A percentile compares a stretch with the other conserved stretches of the same genome.
These are phyloP conservation scores for Ophion obscuratus DNA, from an alignment of 2,888 invertebrate genomes.

Conservation along the genomic window DNA sequence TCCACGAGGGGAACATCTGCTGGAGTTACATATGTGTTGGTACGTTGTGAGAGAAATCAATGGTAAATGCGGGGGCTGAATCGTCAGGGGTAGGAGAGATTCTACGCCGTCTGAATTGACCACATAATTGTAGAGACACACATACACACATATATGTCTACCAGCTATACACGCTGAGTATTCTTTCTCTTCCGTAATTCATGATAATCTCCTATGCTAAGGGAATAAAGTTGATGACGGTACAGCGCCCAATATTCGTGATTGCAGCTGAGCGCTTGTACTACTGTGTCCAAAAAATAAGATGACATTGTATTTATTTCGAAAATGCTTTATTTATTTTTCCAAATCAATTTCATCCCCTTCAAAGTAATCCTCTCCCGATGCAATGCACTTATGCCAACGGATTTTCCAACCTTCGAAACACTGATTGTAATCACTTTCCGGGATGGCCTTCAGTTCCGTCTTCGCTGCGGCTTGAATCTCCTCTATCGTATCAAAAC, in stretches of 20 bases:
- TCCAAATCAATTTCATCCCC: too few species aligned
- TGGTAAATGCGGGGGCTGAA: constrained; percentile 46
- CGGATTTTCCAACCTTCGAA: too few species aligned
- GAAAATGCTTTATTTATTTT: too few species aligned
- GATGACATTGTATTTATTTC: too few species aligned
- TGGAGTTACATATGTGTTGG: constrained; percentile 25
- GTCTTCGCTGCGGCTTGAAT: too few species aligned
- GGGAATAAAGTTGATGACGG: constrained; percentile 13
- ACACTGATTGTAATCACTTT: too few species aligned
- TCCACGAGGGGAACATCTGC: constrained; percentile 56
- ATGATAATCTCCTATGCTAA: neutral
- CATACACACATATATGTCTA: too few species aligned
- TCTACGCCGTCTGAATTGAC: constrained; percentile 27
- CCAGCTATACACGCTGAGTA: neutral
- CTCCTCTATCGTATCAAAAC: too few species aligned
- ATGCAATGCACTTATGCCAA: too few species aligned
- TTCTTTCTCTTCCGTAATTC: constrained; percentile 26
- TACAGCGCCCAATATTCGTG: neutral
- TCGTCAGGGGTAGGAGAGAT: constrained; percentile 17
- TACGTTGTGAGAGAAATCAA: constrained; percentile 42
- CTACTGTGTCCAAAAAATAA: too few species aligned
- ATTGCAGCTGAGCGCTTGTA: neutral
- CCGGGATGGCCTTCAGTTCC: too few species aligned
- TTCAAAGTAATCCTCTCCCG: too few species aligned
- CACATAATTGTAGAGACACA: constrained; percentile 21